Percentiles rank a stretch among this genome's conserved stretches.
Evolutionary conservation across 2,113 vertebrate genomes (phyloP).

Genomic region (Channa maculata): DNA sequence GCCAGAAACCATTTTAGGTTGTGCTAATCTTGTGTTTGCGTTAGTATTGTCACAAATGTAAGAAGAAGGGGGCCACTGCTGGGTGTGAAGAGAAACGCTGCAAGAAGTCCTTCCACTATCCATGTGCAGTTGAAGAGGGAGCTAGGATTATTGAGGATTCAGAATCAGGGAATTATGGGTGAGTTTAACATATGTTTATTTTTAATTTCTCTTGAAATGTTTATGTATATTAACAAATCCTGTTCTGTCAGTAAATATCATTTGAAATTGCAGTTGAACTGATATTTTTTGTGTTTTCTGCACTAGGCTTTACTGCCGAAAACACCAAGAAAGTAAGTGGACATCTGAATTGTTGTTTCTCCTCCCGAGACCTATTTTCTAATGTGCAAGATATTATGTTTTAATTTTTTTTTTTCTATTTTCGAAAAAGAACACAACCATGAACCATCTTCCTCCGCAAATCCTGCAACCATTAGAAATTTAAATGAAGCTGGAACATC

Average conservation of each 20-base stretch:
- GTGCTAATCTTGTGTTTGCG: neutral
- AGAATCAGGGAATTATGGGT: conserved; percentile 51
- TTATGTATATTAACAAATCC: too few species aligned
- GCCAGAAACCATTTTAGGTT: neutral
- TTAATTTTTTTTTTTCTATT: too few species aligned
- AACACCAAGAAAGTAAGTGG: conserved; percentile 12
- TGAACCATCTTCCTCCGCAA: too few species aligned
- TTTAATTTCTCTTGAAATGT: neutral
- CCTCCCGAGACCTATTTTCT: too few species aligned
- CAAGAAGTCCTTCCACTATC: conserved; percentile 81
- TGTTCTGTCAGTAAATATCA: too few species aligned
- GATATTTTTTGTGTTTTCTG: neutral
- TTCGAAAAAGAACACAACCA: too few species aligned
- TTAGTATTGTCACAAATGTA: conserved; percentile 65
- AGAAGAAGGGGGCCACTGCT: conserved; percentile 71
- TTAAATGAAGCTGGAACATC: neutral
- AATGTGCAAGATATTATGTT: too few species aligned
- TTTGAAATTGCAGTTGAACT: too few species aligned
- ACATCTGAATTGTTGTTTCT: neutral
- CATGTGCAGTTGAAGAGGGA: conserved; percentile 63
- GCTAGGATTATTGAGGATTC: conserved; percentile 35
- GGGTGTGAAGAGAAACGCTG: conserved; percentile 79
- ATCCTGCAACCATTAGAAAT: neutral
- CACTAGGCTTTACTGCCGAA: conserved; percentile 68
- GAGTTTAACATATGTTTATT: conserved; percentile 16